These are phyloP conservation scores for Trichopria drosophilae DNA, from an alignment of 2,888 invertebrate genomes.

Conservation along the genomic window DNA sequence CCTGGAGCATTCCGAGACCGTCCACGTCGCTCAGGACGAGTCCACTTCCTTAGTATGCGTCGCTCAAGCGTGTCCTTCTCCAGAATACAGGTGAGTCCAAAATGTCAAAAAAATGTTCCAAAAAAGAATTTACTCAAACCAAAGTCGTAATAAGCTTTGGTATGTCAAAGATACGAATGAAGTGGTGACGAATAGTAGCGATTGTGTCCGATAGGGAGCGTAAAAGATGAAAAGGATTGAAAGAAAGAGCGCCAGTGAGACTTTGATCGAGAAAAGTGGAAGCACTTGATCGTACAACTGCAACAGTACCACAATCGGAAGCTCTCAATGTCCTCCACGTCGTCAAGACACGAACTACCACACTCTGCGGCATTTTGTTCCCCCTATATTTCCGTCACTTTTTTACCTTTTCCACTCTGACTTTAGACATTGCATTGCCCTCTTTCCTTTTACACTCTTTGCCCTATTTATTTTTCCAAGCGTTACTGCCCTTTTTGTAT, in stretches of 20 bases:
- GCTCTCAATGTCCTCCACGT: constrained; percentile 45
- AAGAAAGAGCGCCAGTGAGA: constrained; percentile 37
- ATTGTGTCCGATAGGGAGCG: constrained; percentile 16
- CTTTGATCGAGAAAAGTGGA: constrained; percentile 50
- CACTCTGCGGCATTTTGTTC: constrained; percentile 27
- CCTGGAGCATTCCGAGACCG: constrained; percentile 71
- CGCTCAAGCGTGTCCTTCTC: constrained; percentile 77
- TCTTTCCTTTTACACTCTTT: no score
- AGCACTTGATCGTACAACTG: constrained; percentile 51
- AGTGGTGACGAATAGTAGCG: constrained; percentile 9
- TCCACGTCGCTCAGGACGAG: constrained; percentile 73
- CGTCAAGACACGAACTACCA: constrained; percentile 29
- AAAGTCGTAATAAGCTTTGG: no score
- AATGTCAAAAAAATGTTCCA: no score
- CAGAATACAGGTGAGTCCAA: constrained; percentile 77
- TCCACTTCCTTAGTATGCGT: constrained; percentile 76
- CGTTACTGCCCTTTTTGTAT: no score
- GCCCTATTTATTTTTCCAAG: no score
- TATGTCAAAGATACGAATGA: background rate
- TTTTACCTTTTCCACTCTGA: constrained; percentile 19
- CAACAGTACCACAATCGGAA: constrained; percentile 51
- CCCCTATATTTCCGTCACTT: constrained; percentile 25
- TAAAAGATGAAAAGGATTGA: constrained; percentile 13
- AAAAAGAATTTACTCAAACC: no score
- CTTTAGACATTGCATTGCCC: constrained; percentile 9